Conservation (phyloP, 1,140 invertebrate species). For the Temnothorax curvispinosus region DNA sequence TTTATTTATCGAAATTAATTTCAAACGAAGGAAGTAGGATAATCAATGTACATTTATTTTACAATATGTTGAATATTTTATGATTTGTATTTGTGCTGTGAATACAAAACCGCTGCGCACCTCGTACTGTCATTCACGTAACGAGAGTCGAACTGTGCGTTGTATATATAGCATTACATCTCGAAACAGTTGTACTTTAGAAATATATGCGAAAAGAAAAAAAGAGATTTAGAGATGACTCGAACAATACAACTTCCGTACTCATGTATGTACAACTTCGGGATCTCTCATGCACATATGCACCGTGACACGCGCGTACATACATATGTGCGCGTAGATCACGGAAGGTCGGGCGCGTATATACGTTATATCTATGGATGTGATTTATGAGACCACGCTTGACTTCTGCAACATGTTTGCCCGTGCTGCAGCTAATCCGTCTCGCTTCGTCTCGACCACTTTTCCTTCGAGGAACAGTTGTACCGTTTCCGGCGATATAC, state of each 20-base stretch:
- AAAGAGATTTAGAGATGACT: background rate
- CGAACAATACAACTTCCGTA: background rate
- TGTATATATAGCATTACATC: too few relatives aligned
- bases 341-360: slow-evolving; percentile 40
- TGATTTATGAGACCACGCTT: slow-evolving; percentile 67
- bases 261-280: background rate
- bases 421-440: slow-evolving; percentile 49
- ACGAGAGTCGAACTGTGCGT: background rate
- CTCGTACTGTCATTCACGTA: background rate
- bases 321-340: slow-evolving; percentile 23
- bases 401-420: slow-evolving; percentile 55
- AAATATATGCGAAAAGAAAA: background rate
- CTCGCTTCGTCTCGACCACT: slow-evolving; percentile 45
- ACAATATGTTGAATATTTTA: background rate
- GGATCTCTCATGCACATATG: background rate
- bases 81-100: background rate
- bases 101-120: background rate
- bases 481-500: slow-evolving; percentile 9
- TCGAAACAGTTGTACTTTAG: background rate
- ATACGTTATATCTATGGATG: slow-evolving; percentile 48
- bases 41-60: background rate
- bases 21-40: background rate
- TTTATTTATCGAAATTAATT: background rate
- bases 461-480: slow-evolving; percentile 44
- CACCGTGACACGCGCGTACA: background rate